Evolutionary conservation across 2,797 vertebrate genomes (phyloP), one percentile per base, ranked within the genome.

Genomic region (Hippopotamyrus pictus): DNA sequence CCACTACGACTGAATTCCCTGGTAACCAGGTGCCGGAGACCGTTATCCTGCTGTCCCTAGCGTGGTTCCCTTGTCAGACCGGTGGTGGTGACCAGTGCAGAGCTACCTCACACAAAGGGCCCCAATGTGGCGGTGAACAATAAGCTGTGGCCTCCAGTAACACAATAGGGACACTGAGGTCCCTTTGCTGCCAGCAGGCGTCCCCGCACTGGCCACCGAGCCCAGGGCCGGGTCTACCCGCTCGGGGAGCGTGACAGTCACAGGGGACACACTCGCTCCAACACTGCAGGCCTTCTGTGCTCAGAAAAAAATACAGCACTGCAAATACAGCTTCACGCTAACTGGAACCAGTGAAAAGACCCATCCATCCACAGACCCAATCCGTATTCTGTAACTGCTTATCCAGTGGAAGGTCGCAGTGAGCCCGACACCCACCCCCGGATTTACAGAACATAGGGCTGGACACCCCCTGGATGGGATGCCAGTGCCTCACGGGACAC

Each of bases 61-160:
- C 25, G 11, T n/a, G 4, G 89, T 33, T 62, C 65, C 62, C 59
- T 86, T 87, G 59, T 73, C 84, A 76, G 59, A 53, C 29, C 41
- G 3, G 17, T 65, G 50, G 11, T 19, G 65, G 37, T 9, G 37
- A 25, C 79, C 37, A 22, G 37, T 5, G 22, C 88, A 69, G 46
- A n/a, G 59, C 9, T 12, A 3, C 46, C 9, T 25, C 2, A 29
- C 25, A 89, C 88, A 89, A 89, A 85, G 53, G 59, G 17, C 44
- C 88, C 85, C 88, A 89, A 54, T 89, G 89, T 87, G n/a, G 62
- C 3, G 0, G 48, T 33, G 11, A 59, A 89, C 89, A 89, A 89
- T 87, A 62, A 85, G 19, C 48, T 8, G 25, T 8, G 83, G 44
- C 29, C 86, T 25, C 37, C 19, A 46, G 44, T 0, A 25, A 51